Evolutionary conservation across 64 coral and sea anemone genomes (phyloP).

Genomic region (Pachyseris speciosa): DNA sequence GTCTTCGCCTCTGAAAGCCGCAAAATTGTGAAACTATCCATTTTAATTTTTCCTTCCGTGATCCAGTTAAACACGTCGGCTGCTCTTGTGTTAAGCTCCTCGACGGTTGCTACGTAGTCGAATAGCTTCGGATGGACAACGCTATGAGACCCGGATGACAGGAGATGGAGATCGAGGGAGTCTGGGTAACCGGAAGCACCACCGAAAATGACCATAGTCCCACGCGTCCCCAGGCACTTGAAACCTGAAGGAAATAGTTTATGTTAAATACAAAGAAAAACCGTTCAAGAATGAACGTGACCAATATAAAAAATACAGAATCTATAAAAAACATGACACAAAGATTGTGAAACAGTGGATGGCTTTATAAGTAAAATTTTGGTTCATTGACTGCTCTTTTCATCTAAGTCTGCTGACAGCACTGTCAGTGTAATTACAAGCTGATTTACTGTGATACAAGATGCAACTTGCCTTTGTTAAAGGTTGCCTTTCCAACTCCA

Average conservation of each 20-base stretch:
- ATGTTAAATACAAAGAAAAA: too few relatives aligned
- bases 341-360: too few relatives aligned
- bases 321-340: too few relatives aligned
- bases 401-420: too few relatives aligned
- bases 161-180: background rate
- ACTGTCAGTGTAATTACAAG: too few relatives aligned
- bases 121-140: constrained; percentile 19
- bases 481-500: constrained; percentile 85
- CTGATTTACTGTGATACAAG: background rate
- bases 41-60: constrained; percentile 58
- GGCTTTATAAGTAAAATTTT: too few relatives aligned
- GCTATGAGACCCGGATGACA: constrained; percentile 30
- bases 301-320: too few relatives aligned
- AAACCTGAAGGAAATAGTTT: constrained; percentile 58
- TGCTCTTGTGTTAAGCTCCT: constrained; percentile 43
- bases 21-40: constrained; percentile 46
- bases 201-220: constrained; percentile 68
- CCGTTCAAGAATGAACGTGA: too few relatives aligned
- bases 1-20: constrained; percentile 54
- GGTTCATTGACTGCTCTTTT: too few relatives aligned
- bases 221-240: constrained; percentile 60
- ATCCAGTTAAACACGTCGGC: constrained; percentile 68
- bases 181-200: constrained; percentile 61
- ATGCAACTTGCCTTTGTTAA: constrained; percentile 66
- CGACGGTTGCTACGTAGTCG: constrained; percentile 18